These are phyloP conservation scores for Piezodorus guildinii DNA, from an alignment of 1,140 invertebrate genomes.

Conservation along the genomic window DNA sequence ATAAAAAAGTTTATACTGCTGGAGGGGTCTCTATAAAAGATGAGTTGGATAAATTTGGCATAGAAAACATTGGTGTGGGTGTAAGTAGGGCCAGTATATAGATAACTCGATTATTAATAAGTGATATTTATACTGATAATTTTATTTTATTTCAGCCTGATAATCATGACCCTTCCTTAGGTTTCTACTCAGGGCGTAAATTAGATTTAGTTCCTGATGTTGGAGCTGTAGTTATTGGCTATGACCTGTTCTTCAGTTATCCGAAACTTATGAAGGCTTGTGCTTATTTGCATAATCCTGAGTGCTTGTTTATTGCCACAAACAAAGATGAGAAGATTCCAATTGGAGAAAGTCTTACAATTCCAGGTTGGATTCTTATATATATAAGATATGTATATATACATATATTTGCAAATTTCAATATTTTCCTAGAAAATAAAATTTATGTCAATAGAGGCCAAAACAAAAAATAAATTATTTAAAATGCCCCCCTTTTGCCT, in stretches of 20 bases:
- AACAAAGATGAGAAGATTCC: slow-evolving; percentile 84
- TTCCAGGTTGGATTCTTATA: slow-evolving; percentile 40
- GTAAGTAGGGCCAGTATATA: slow-evolving; percentile 37
- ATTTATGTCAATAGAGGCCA: no score
- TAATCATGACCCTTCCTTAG: neutral
- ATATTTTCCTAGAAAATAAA: no score
- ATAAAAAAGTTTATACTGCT: slow-evolving; percentile 77
- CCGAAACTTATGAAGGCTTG: slow-evolving; percentile 83
- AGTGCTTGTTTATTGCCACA: slow-evolving; percentile 77
- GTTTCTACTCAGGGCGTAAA: neutral
- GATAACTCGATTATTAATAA: neutral
- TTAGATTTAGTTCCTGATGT: slow-evolving; percentile 58
- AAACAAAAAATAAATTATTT: no score
- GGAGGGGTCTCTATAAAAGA: slow-evolving; percentile 60
- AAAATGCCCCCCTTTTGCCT: no score
- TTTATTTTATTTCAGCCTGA: neutral
- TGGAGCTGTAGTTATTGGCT: slow-evolving; percentile 88
- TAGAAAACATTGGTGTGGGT: slow-evolving; percentile 60
- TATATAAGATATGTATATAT: no score
- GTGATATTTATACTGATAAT: neutral
- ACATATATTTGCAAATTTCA: no score
- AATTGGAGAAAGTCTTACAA: slow-evolving; percentile 34
- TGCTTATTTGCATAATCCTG: slow-evolving; percentile 63
- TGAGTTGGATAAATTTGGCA: slow-evolving; percentile 69
- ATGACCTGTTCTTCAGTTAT: slow-evolving; percentile 84